Evolutionary conservation across 1,140 invertebrate species (phyloP).

Genomic region (Drosophila virilis): DNA sequence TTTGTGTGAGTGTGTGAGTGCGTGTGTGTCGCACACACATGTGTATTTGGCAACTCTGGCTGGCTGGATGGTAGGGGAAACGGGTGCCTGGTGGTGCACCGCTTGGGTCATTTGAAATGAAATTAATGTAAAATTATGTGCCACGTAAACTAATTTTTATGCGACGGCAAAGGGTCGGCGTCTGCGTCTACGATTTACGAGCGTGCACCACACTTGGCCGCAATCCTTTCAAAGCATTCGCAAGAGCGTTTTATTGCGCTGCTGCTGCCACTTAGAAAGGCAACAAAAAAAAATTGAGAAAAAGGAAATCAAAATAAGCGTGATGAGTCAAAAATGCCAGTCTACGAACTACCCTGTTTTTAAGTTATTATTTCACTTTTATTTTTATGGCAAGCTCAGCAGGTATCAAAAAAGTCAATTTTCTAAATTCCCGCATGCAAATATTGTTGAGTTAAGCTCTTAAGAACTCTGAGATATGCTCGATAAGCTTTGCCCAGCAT

Average conservation of each 20-base stretch:
- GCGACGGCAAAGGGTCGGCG: conserved; percentile 17
- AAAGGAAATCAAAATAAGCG: not conserved
- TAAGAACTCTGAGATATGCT: too few species aligned
- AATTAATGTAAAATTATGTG: conserved; percentile 80
- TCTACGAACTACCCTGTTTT: not conserved
- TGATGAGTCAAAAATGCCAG: not conserved
- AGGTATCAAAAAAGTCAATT: too few species aligned
- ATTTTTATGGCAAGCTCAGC: too few species aligned
- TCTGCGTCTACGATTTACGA: conserved; percentile 70
- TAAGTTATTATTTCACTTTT: too few species aligned
- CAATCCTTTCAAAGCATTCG: conserved; percentile 78
- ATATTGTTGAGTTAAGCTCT: too few species aligned
- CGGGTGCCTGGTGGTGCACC: not conserved
- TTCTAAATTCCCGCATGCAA: too few species aligned
- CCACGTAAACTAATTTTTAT: conserved; percentile 78
- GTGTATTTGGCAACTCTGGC: not conserved
- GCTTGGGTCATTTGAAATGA: conserved; percentile 59
- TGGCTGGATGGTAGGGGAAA: not conserved
- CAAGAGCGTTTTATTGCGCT: conserved; percentile 73
- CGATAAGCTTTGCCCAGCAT: too few species aligned
- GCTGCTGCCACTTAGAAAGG: conserved; percentile 61
- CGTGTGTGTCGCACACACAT: conserved; percentile 3
- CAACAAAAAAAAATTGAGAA: conserved; percentile 24
- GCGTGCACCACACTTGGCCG: conserved; percentile 53
- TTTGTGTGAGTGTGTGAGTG: not conserved